A percentile compares a stretch with the other conserved stretches of the same genome.
Evolutionary conservation across 2,888 invertebrate species (phyloP).

Genomic region (Troides oblongomaculatus): DNA sequence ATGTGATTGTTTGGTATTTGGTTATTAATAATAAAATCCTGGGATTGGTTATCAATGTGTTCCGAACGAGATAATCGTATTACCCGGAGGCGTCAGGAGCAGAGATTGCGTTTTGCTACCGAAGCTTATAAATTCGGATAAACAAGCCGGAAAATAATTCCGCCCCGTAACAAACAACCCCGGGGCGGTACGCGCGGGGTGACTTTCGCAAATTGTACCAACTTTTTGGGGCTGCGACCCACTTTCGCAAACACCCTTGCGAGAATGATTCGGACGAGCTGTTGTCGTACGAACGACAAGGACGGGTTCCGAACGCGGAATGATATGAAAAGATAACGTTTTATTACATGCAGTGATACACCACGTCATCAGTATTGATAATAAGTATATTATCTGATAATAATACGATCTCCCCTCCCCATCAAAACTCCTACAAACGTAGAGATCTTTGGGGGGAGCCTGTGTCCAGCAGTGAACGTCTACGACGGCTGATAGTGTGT

Average conservation of each 20-base stretch:
- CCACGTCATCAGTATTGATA: too few species aligned
- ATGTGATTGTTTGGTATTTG: too few species aligned
- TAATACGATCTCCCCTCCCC: too few species aligned
- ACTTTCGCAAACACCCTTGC: conserved; percentile 9
- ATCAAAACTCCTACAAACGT: too few species aligned
- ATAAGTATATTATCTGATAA: too few species aligned
- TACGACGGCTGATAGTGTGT: too few species aligned
- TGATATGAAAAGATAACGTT: conserved; percentile 15
- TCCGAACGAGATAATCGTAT: conserved; percentile 2
- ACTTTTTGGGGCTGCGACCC: conserved; percentile 22
- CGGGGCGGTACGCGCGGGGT: conserved; percentile 3
- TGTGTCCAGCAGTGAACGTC: too few species aligned
- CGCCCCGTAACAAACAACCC: conserved; percentile 3
- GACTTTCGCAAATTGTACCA: conserved; percentile 17
- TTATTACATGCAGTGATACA: conserved; percentile 1
- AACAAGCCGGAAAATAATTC: conserved; percentile 20
- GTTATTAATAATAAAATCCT: too few species aligned
- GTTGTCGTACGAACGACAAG: not conserved
- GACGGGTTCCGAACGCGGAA: conserved; percentile 4
- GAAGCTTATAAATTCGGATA: conserved; percentile 18
- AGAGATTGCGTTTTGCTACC: conserved; percentile 6
- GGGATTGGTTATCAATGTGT: too few species aligned
- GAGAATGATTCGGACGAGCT: conserved; percentile 7
- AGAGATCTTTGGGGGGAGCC: too few species aligned
- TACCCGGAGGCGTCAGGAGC: conserved; percentile 5